Conservation (phyloP, 1,140 invertebrate species). For the Melanaphis sacchari region DNA sequence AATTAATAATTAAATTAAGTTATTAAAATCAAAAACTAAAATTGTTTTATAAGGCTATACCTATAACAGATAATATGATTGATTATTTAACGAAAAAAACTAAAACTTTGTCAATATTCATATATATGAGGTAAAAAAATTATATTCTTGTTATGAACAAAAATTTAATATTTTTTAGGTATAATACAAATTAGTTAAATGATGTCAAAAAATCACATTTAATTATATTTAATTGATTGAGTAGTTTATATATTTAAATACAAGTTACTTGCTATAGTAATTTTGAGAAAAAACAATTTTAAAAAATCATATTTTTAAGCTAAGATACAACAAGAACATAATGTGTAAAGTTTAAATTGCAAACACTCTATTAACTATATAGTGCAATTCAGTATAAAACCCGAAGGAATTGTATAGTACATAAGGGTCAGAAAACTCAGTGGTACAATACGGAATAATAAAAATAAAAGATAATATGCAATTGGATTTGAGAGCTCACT, state of each 20-base stretch:
- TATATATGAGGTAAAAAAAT: background rate
- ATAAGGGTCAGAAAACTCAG: background rate
- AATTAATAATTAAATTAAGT: background rate
- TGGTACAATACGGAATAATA: background rate
- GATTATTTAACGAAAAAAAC: no score
- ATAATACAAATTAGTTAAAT: background rate
- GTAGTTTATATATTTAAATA: background rate
- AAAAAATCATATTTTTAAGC: background rate
- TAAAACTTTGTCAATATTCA: no score
- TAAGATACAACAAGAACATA: background rate
- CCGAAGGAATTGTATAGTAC: background rate
- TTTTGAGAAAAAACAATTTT: background rate
- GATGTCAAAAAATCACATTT: background rate
- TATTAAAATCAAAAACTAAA: background rate
- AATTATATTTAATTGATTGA: background rate
- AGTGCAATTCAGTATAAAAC: background rate
- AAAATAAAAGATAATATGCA: background rate
- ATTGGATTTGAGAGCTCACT: background rate
- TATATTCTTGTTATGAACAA: background rate
- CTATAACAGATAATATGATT: background rate
- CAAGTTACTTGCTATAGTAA: background rate
- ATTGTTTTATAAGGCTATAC: background rate
- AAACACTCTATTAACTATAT: background rate
- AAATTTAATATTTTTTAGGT: background rate
- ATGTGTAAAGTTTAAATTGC: background rate